Percentiles rank a stretch among this genome's conserved stretches.
Conservation (phyloP, 2,888 invertebrate genomes). For the Belgica antarctica region DNA sequence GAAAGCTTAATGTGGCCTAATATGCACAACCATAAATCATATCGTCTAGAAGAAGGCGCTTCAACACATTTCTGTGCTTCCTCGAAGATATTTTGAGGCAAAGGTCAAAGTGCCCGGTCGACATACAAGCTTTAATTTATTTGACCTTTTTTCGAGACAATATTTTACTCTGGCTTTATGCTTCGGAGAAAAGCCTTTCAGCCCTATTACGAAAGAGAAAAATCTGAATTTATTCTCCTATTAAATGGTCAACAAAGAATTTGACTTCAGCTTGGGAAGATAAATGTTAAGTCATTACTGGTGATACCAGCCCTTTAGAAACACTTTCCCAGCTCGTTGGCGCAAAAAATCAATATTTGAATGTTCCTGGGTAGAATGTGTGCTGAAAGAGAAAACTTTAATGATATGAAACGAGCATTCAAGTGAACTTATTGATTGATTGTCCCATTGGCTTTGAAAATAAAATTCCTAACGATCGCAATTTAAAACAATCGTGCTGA, state of each 20-base stretch:
- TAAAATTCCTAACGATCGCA: constrained; percentile 17
- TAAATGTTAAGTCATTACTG: constrained; percentile 25
- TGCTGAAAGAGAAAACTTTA: constrained; percentile 16
- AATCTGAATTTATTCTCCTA: background rate
- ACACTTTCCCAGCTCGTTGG: background rate
- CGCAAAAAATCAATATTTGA: constrained; percentile 22
- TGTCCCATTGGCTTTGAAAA: constrained; percentile 11
- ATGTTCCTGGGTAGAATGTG: constrained; percentile 7
- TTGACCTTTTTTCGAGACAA: constrained; percentile 13
- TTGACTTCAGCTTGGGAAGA: background rate
- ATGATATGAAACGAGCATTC: constrained; percentile 8
- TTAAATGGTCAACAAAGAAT: constrained; percentile 18
- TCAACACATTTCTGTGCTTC: no score
- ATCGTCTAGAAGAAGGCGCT: background rate
- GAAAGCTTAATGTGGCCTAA: background rate
- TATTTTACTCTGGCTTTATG: no score
- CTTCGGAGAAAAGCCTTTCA: no score
- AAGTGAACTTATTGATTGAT: constrained; percentile 29
- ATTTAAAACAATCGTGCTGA: constrained; percentile 20
- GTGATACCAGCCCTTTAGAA: background rate
- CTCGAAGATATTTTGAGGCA: background rate
- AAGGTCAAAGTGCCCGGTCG: background rate
- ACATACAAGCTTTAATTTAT: constrained; percentile 19
- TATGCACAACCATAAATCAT: constrained; percentile 13
- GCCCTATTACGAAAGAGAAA: background rate